These are phyloP conservation scores for Troides aeacus DNA, from an alignment of 2,888 invertebrate species.

Conservation along the genomic window DNA sequence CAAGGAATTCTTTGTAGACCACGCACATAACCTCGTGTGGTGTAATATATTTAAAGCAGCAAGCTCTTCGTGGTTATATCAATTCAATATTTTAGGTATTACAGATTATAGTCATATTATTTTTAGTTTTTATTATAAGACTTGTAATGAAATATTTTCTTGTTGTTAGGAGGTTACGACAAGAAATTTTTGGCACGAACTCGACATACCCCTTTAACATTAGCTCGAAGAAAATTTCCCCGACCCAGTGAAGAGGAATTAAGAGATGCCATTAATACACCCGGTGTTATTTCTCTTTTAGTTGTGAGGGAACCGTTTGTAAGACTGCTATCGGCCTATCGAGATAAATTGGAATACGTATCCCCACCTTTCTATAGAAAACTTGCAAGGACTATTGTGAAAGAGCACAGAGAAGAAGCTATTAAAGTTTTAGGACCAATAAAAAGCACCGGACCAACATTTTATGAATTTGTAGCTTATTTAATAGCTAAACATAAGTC, in stretches of 20 bases:
- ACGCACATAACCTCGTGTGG: slow-evolving; percentile 84
- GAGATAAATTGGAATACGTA: slow-evolving; percentile 86
- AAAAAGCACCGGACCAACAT: slow-evolving; percentile 79
- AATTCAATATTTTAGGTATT: slow-evolving; percentile 86
- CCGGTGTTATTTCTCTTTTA: slow-evolving; percentile 83
- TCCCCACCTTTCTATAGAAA: slow-evolving; percentile 85
- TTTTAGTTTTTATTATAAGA: not conserved
- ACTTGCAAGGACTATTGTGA: slow-evolving; percentile 83
- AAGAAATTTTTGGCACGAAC: slow-evolving; percentile 80
- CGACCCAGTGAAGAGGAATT: slow-evolving; percentile 83
- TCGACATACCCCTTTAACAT: slow-evolving; percentile 82
- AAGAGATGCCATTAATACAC: slow-evolving; percentile 77
- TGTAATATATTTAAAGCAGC: slow-evolving; percentile 88
- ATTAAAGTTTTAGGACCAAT: slow-evolving; percentile 55
- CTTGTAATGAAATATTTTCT: not conserved
- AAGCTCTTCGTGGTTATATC: slow-evolving; percentile 90
- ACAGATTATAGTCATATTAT: not conserved
- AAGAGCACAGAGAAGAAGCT: slow-evolving; percentile 76
- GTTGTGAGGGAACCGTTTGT: slow-evolving; percentile 87
- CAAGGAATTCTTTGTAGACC: slow-evolving; percentile 87
- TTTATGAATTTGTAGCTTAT: slow-evolving; percentile 86
- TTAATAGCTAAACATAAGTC: slow-evolving; percentile 81
- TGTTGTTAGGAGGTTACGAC: slow-evolving; percentile 78
- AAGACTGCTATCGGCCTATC: slow-evolving; percentile 84
- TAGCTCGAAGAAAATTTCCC: slow-evolving; percentile 85